A percentile compares a stretch with the other conserved stretches of the same genome.
phyloP scores from a whole-genome alignment of 2,113 vertebrate genomes.

The Boulengerochromis microlepis region DNA sequence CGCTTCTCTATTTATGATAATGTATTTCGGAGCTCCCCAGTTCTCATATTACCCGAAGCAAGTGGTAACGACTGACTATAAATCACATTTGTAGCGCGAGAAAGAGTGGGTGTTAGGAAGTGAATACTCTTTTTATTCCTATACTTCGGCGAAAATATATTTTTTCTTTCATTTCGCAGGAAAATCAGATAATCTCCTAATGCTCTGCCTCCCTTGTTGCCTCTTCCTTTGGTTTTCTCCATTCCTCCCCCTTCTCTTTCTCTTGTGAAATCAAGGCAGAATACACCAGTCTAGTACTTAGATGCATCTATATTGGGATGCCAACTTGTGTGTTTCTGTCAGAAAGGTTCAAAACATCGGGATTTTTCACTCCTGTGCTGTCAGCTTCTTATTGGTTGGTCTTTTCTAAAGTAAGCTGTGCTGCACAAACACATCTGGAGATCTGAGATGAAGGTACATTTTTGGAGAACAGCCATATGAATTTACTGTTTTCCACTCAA shows the following conservation, averaged over 20 bases:
- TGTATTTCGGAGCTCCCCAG: constrained; percentile 10
- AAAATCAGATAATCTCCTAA: constrained; percentile 37
- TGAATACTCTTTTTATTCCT: constrained; percentile 22
- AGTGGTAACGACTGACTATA: constrained; percentile 29
- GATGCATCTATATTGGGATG: not conserved
- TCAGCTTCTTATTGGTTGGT: not conserved
- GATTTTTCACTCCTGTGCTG: not conserved
- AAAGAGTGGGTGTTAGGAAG: constrained; percentile 33
- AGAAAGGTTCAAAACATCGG: not conserved
- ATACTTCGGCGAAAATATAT: not conserved
- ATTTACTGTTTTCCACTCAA: not conserved
- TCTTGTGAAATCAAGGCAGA: not conserved
- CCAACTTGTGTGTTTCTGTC: not conserved
- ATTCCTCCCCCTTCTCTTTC: not conserved
- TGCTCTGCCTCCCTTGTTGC: not conserved
- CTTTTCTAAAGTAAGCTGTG: not conserved
- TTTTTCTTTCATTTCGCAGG: constrained; percentile 21
- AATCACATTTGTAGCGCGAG: constrained; percentile 39
- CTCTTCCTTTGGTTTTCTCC: not conserved
- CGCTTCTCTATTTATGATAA: constrained; percentile 30
- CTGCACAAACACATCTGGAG: not conserved
- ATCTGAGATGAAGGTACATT: not conserved
- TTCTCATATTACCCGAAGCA: constrained; percentile 32
- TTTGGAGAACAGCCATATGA: not conserved
- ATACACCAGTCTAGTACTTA: not conserved